Base-by-base conservation (phyloP, 2,797 vertebrate genomes). In the Peromyscus melanophrys region DNA sequence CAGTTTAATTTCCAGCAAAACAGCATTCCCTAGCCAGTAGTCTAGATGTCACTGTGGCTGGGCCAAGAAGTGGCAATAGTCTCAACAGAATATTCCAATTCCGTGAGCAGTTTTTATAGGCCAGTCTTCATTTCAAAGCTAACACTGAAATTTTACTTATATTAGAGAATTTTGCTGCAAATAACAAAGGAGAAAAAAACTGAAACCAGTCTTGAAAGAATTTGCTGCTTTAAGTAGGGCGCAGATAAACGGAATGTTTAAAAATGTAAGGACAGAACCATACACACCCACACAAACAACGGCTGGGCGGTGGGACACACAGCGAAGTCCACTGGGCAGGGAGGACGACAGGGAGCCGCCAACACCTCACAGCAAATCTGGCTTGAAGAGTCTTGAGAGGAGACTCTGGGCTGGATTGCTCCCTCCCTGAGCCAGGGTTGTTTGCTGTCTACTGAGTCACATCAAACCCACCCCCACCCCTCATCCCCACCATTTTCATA, bases 51-150 rank as follows among this genome's bases (percentile, higher is more conserved):
- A 16, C 69, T 5, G 1, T 55, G 10, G 4, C 31, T 49, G 14
- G 31, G 5, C 19, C n/a, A 57, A 90, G 49, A 34, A 49, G 3
- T 21, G 37, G 34, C 57, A 81, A 9, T 43, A 52, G 34, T 83
- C 73, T 69, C 16, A 10, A 23, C 37, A 90, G 43, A 83, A 59
- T 61, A 43, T 29, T 77, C 21, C 40, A 11, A 37, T 29, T 77
- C 21, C 40, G 11, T 78, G 82, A 94, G 71, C 87, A n/a, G 13
- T 52, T 86, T 89, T 77, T 73, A 73, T 55, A 83, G 37, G 67
- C 43, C 9, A 6, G 17, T 63, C 75, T 90, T 80, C 4, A 71
- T 76, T 43, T 90, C 12, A 61, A 37, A 25, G 14, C 52, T 84
- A 59, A 83, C 46, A 31, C 63, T 88, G 16, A 85, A 75, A 63